Evolutionary conservation across 2,113 vertebrate species (phyloP), one percentile per base, ranked within the genome.

Genomic region (Xyliphius kryptos): DNA sequence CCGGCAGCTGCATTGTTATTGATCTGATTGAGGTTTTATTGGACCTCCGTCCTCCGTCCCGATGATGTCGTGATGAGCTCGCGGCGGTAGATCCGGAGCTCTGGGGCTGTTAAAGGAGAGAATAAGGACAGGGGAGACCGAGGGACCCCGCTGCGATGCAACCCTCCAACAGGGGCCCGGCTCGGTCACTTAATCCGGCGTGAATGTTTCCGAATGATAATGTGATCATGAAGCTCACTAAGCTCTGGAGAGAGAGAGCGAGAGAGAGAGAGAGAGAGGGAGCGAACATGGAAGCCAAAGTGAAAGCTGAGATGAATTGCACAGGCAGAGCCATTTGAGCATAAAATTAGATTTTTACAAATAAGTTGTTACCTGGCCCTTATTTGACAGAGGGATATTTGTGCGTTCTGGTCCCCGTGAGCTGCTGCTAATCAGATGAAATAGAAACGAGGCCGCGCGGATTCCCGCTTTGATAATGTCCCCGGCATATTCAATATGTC

Each of bases 311-410:
- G 83, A 85, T 86, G 83, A 84, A 87, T 86, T 84, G 82, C 80
- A 81, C 77, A 78, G 82, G 82, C 86, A 81, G 79, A 85, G 77
- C 76, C 83, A 84, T 83, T 86, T 89, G 86, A 88, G 87, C 87
- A 88, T 89, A 87, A 89, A 89, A 89, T 89, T 84, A 87, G 85
- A 89, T 89, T 87, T 6, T 89, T 87, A 87, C 85, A 85, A 89
- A 88, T 84, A 85, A 83, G 85, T 87, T 88, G 86, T 87, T 87
- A 86, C 83, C 85, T 87, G 85, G 84, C 85, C 84, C 75, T 82
- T 77, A 79, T 85, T 79, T 85, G 85, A 87, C 80, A 79, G 81
- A 79, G 80, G 77, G 80, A 83, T 83, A 82, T 83, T 71, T 75
- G 81, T 81, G 77, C 80, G 82, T 79, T 87, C 82, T 76, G 75